Conservation (phyloP, 2,888 invertebrate genomes). For the Hirudinaria manillensis region DNA sequence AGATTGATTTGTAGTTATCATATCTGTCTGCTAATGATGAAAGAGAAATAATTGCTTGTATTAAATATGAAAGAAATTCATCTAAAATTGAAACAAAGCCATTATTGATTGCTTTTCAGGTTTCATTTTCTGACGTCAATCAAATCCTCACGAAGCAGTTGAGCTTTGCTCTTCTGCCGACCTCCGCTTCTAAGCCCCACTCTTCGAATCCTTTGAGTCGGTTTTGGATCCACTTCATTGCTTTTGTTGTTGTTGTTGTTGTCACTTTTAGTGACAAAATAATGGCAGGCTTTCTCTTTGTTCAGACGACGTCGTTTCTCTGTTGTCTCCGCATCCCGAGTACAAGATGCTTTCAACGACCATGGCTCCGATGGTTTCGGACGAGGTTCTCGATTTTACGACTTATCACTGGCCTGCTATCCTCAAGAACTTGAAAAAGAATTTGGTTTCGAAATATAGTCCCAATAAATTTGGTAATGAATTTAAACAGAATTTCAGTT, state of each 20-base stretch:
- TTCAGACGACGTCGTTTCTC: no score
- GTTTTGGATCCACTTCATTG: no score
- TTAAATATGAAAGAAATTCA: no score
- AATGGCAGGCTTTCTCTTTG: no score
- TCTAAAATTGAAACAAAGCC: no score
- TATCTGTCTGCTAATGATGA: no score
- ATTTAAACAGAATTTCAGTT: not conserved
- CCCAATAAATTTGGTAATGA: not conserved
- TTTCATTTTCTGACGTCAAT: slow-evolving; percentile 51
- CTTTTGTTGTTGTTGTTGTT: no score
- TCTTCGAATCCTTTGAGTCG: no score
- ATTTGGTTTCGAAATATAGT: slow-evolving; percentile 48
- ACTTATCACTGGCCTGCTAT: slow-evolving; percentile 52
- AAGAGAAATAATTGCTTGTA: slow-evolving; percentile 42
- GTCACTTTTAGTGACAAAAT: no score
- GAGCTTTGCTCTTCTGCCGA: slow-evolving; percentile 43
- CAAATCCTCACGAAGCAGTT: slow-evolving; percentile 50
- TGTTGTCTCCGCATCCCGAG: slow-evolving; percentile 47
- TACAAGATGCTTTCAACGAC: slow-evolving; percentile 51
- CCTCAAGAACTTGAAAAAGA: slow-evolving; percentile 52
- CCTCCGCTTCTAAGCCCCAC: not conserved
- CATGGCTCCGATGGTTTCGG: slow-evolving; percentile 48
- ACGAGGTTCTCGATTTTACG: slow-evolving; percentile 43
- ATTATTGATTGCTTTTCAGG: slow-evolving; percentile 43
- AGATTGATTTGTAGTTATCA: not conserved